These are phyloP conservation scores for Petrocephalus microphthalmus DNA, from an alignment of 2,113 vertebrate species.

Conservation along the genomic window DNA sequence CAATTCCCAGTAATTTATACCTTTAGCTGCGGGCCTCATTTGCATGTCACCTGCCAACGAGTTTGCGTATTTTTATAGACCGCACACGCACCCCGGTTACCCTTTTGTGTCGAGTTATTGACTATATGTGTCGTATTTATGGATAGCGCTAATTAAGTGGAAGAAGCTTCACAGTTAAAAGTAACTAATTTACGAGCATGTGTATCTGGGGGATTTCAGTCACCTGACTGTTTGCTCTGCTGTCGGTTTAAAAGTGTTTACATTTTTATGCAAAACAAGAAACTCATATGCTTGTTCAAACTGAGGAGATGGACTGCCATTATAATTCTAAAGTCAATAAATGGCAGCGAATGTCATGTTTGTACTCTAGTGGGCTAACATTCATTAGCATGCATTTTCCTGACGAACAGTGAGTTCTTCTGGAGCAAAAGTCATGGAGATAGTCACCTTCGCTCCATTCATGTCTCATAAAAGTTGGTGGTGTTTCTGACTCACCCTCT, in stretches of 20 bases:
- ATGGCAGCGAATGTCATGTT: background rate
- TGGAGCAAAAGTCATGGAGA: background rate
- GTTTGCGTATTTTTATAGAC: background rate
- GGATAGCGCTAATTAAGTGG: background rate
- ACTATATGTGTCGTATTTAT: background rate
- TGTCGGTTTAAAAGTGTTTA: background rate
- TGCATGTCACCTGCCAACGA: background rate
- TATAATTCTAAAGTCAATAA: background rate
- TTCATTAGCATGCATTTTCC: background rate
- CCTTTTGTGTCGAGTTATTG: background rate
- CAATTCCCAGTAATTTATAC: background rate
- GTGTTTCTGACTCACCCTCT: background rate
- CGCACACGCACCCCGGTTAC: background rate
- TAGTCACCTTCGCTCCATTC: background rate
- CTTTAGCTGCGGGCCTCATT: background rate
- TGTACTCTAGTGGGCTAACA: background rate
- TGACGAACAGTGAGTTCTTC: background rate
- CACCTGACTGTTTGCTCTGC: background rate
- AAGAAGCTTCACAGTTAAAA: background rate
- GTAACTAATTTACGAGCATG: background rate
- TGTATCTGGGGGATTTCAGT: background rate
- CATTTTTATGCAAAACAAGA: constrained; percentile 3
- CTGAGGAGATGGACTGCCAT: background rate
- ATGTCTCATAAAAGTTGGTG: background rate
- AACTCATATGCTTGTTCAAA: background rate